Conservation (phyloP, 2,888 invertebrate genomes). For the Ephialtes manifestator region DNA sequence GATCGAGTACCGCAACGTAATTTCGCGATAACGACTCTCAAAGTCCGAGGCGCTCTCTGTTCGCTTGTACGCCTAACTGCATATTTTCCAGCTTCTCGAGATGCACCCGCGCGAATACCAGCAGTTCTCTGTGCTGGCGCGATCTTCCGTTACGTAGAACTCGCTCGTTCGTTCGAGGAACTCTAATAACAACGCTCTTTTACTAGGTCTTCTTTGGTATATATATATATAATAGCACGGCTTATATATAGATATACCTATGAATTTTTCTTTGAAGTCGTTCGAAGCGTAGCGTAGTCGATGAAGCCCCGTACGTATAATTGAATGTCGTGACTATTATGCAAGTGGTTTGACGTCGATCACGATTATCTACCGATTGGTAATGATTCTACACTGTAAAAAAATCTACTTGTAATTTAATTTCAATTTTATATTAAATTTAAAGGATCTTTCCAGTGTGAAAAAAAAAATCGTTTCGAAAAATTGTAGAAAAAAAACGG, state of each 20-base stretch:
- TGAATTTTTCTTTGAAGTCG: not conserved
- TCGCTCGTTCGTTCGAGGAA: not conserved
- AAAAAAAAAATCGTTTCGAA: no score
- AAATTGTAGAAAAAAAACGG: no score
- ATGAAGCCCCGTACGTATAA: constrained; percentile 25
- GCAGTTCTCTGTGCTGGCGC: not conserved
- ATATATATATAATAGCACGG: constrained; percentile 12
- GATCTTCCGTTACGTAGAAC: constrained; percentile 50
- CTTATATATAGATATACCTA: constrained; percentile 5
- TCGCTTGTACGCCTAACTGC: constrained; percentile 54
- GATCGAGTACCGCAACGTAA: constrained; percentile 76
- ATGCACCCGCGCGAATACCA: constrained; percentile 40
- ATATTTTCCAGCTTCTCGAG: constrained; percentile 43
- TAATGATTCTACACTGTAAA: constrained; percentile 23
- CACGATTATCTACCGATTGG: constrained; percentile 51
- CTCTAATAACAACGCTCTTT: constrained; percentile 21
- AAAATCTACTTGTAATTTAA: no score
- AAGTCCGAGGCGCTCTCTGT: constrained; percentile 42
- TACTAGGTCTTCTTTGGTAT: not conserved
- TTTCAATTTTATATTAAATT: no score
- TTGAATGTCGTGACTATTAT: constrained; percentile 36
- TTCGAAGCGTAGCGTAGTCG: not conserved
- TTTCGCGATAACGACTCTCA: constrained; percentile 75
- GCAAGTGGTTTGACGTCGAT: constrained; percentile 19
- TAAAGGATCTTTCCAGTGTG: no score